phyloP scores from a whole-genome alignment of 1,140 invertebrate genomes.

The Teleopsis dalmanni region DNA sequence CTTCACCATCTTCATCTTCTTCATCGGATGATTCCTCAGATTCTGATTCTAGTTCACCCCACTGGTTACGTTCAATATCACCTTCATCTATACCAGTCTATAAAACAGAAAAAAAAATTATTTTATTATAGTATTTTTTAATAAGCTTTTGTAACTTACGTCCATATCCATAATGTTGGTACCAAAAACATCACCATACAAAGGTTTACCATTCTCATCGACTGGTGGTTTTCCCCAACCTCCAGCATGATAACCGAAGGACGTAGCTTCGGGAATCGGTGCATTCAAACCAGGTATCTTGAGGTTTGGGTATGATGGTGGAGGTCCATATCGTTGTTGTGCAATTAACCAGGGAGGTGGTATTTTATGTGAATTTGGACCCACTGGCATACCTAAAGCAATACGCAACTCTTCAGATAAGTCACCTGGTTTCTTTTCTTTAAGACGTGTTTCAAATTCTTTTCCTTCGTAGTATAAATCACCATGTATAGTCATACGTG shows the following conservation, averaged over 20 bases:
- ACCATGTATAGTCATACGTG: slow-evolving; percentile 96
- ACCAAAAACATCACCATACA: slow-evolving; percentile 99
- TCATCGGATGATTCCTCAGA: slow-evolving; percentile 87
- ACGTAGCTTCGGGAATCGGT: slow-evolving; percentile 91
- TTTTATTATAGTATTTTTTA: not conserved
- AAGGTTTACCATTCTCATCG: slow-evolving; percentile 92
- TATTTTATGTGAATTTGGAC: slow-evolving; percentile 77
- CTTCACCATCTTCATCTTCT: slow-evolving; percentile 69
- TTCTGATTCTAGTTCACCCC: slow-evolving; percentile 97
- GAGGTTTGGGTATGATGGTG: slow-evolving; percentile 97
- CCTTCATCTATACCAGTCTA: slow-evolving; percentile 72
- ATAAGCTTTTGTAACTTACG: slow-evolving; percentile 44
- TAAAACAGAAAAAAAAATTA: slow-evolving; percentile 6
- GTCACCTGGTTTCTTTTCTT: slow-evolving; percentile 98
- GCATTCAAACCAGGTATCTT: slow-evolving; percentile 94
- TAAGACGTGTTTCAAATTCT: slow-evolving; percentile 95
- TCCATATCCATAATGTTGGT: slow-evolving; percentile 55
- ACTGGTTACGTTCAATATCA: slow-evolving; percentile 83
- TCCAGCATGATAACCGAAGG: slow-evolving; percentile 98
- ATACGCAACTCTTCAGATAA: slow-evolving; percentile 92
- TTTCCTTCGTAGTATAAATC: slow-evolving; percentile 99
- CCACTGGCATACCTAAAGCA: slow-evolving; percentile 97
- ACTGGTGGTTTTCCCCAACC: slow-evolving; percentile 99
- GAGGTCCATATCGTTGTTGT: slow-evolving; percentile 98
- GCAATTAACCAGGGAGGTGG: slow-evolving; percentile 99